phyloP scores from a whole-genome alignment of 2,113 vertebrate genomes.

The Sylvilagus bachmani region DNA sequence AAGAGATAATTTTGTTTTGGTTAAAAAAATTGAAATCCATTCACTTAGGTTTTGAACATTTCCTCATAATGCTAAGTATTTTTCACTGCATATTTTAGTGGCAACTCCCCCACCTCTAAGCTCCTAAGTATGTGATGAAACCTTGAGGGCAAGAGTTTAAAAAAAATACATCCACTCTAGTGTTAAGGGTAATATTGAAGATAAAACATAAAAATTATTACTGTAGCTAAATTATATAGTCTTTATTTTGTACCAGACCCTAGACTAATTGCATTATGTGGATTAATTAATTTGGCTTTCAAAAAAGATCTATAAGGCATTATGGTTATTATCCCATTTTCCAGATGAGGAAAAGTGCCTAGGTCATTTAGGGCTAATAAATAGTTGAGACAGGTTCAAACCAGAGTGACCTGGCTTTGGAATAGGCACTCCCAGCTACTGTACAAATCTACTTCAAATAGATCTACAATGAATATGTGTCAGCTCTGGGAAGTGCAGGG shows the following conservation, averaged over 20 bases:
- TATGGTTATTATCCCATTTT: slow-evolving; percentile 47
- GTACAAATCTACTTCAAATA: slow-evolving; percentile 14
- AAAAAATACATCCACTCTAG: not conserved
- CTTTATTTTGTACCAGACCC: slow-evolving; percentile 12
- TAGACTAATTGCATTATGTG: not conserved
- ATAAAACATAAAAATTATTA: not conserved
- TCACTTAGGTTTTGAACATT: not conserved
- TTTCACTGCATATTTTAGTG: not conserved
- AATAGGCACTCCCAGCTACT: not conserved
- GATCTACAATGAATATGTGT: not conserved
- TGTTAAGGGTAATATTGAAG: not conserved
- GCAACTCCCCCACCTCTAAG: not conserved
- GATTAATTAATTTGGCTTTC: slow-evolving; percentile 39
- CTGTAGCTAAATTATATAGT: not conserved
- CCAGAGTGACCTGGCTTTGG: not conserved
- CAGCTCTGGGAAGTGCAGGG: not conserved
- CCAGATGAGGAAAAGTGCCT: not conserved
- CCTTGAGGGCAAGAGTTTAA: not conserved
- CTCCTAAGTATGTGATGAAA: slow-evolving; percentile 8
- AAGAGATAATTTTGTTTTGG: too few relatives aligned
- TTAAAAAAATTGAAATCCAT: too few relatives aligned
- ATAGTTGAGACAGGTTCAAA: not conserved
- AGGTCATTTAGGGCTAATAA: not conserved
- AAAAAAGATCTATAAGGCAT: not conserved
- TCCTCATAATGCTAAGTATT: not conserved